Evolutionary conservation across 2,113 vertebrate species (phyloP).

Genomic region (Pantherophis guttatus): DNA sequence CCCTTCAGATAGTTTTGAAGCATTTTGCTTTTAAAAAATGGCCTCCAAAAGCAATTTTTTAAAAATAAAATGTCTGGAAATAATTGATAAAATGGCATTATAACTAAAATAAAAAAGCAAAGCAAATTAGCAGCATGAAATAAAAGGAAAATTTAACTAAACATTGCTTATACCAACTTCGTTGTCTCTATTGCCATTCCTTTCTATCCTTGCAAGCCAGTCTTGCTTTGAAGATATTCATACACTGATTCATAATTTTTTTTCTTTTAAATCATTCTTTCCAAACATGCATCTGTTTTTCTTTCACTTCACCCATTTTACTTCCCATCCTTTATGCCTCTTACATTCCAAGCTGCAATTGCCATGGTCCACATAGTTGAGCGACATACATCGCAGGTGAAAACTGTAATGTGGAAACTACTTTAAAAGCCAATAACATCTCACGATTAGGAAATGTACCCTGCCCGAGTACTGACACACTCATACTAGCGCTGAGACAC

Average conservation of each 20-base stretch:
- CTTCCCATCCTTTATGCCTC: neutral
- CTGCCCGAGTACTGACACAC: neutral
- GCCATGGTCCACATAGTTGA: neutral
- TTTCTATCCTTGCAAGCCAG: neutral
- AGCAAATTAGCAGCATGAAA: neutral
- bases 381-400: neutral
- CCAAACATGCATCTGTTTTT: neutral
- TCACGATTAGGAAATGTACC: neutral
- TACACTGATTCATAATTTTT: neutral
- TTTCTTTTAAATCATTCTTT: neutral
- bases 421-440: neutral
- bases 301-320: neutral
- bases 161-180: neutral
- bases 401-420: neutral
- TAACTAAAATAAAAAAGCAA: neutral
- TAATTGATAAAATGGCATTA: neutral
- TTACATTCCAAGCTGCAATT: neutral
- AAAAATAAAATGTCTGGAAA: neutral
- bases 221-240: neutral
- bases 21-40: neutral
- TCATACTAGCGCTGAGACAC: neutral
- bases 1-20: neutral
- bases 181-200: neutral
- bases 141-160: neutral
- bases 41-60: neutral